Percentiles rank a stretch among this genome's conserved stretches.
These are phyloP conservation scores for Phalacrocorax brasilianus DNA, from an alignment of 2,113 vertebrate genomes.

Conservation along the genomic window DNA sequence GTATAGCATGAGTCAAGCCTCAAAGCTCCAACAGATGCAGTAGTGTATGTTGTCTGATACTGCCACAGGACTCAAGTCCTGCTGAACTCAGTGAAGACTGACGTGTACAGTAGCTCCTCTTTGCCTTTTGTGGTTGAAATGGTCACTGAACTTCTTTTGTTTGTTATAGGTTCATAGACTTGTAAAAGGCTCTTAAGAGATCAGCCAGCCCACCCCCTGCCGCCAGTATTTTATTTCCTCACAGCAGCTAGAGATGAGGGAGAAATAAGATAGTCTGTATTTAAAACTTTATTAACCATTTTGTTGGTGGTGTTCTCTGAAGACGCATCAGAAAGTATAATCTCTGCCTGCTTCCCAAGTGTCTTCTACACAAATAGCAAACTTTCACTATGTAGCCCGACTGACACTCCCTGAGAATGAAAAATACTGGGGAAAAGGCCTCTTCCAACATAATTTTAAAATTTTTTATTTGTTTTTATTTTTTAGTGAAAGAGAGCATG, in stretches of 20 bases:
- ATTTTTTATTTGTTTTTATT: background rate
- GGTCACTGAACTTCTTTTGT: background rate
- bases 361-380: background rate
- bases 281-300: background rate
- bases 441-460: background rate
- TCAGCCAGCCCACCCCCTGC: background rate
- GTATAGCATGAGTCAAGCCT: background rate
- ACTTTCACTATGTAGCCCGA: background rate
- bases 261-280: background rate
- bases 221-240: background rate
- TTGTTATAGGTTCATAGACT: background rate
- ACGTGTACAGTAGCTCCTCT: background rate
- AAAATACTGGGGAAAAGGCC: background rate
- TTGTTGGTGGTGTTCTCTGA: background rate
- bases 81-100: background rate
- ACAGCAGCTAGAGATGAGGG: background rate
- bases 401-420: background rate
- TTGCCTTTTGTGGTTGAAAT: background rate
- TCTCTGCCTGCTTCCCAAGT: background rate
- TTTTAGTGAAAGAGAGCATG: background rate
- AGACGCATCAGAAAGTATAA: background rate
- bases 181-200: background rate
- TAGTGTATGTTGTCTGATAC: background rate
- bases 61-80: background rate
- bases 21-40: background rate